These are phyloP conservation scores for Sinosuthora webbiana DNA, from an alignment of 2,113 vertebrate genomes.

Conservation along the genomic window DNA sequence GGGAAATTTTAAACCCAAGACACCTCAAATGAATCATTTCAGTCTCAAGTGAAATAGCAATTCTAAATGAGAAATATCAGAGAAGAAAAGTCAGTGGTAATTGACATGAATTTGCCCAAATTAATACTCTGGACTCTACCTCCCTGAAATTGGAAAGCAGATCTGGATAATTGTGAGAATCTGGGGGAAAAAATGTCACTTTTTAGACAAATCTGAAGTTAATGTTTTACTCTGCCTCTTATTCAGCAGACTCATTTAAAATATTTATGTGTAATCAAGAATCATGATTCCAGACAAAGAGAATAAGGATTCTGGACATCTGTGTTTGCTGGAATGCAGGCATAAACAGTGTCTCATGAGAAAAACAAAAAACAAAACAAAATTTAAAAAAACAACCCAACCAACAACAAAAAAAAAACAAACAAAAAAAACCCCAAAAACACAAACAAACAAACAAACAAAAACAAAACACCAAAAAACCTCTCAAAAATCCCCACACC, in stretches of 20 bases:
- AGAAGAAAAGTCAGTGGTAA: neutral
- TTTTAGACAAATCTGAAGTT: neutral
- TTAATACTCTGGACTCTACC: neutral
- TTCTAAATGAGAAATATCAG: neutral
- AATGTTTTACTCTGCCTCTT: neutral
- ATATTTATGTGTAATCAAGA: neutral
- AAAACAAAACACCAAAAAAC: neutral
- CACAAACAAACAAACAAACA: neutral
- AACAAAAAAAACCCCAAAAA: neutral
- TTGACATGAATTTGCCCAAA: neutral
- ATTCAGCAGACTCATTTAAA: neutral
- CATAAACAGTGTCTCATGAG: neutral
- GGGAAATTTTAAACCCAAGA: neutral
- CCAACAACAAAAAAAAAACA: neutral
- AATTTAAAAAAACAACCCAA: no score
- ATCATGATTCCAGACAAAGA: neutral
- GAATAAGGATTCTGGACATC: neutral
- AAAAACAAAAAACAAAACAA: neutral
- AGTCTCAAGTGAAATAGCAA: neutral
- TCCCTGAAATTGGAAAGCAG: neutral
- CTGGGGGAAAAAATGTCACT: accelerated
- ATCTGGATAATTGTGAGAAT: neutral
- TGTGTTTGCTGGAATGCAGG: neutral
- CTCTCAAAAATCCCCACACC: accelerated
- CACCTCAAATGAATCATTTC: neutral